A percentile compares a stretch with the other conserved stretches of the same genome.
phyloP scores from a whole-genome alignment of 2,888 invertebrate species.

The Hoplodrina blanda region DNA sequence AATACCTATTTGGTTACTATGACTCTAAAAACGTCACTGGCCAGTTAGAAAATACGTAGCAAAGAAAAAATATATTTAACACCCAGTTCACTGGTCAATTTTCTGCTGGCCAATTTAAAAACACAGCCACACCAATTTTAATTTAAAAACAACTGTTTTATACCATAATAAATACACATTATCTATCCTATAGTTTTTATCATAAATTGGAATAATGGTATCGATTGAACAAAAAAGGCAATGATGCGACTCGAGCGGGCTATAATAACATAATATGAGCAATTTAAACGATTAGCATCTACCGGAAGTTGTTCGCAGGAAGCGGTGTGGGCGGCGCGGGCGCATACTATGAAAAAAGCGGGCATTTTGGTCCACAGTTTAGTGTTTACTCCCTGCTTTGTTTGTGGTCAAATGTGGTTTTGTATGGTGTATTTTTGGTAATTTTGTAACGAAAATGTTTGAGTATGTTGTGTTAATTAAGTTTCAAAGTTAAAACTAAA shows the following conservation, averaged over 20 bases:
- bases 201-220: constrained; percentile 62
- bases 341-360: constrained; percentile 69
- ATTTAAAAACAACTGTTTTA: constrained; percentile 59
- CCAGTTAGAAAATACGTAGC: neutral
- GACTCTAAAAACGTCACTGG: no score
- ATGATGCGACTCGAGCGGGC: constrained; percentile 81
- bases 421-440: constrained; percentile 38
- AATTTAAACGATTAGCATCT: constrained; percentile 80
- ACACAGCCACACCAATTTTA: constrained; percentile 51
- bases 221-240: constrained; percentile 76
- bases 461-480: constrained; percentile 15
- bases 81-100: constrained; percentile 35
- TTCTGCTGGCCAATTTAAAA: constrained; percentile 46
- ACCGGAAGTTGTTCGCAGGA: constrained; percentile 86
- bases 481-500: neutral
- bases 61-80: constrained; percentile 10
- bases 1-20: no score
- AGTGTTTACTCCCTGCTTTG: constrained; percentile 48
- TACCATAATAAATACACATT: constrained; percentile 59
- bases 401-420: constrained; percentile 58
- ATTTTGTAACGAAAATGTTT: constrained; percentile 13
- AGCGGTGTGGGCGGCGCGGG: constrained; percentile 82
- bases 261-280: constrained; percentile 85
- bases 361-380: constrained; percentile 43
- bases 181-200: constrained; percentile 62